Base-by-base conservation (phyloP, 35 echinoderm and acorn worm genomes). In the Apostichopus parvimensis region DNA sequence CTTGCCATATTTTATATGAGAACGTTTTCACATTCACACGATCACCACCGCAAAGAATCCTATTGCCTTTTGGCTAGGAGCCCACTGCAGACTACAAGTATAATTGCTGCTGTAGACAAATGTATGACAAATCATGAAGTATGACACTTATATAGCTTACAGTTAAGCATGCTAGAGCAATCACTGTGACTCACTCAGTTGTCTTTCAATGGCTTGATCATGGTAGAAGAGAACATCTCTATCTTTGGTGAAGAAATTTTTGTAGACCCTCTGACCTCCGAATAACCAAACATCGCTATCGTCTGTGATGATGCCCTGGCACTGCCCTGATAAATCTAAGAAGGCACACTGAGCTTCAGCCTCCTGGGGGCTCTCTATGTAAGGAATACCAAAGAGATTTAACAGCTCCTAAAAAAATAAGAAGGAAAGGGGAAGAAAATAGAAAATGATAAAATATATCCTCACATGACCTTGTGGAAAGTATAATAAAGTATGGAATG, bases 241-340 rank as follows among this genome's bases (percentile, higher is more conserved):
- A 11, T 91, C 90, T 72, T 96, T 96, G 57, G 86, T 93, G 85
- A 96, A 99, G 82, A 99, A 94, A 57, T 99, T 95, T 54, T 93
- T 99, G 92, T 94, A 99, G 81, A 99, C 95, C 4, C 55, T 90
- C 21, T 84, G 73, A 25, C 97, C 97, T 26, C 97, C 97, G 87
- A 99, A 99, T 54, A 99, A 70, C 97, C 97, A 99, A 87, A 99
- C 86, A 80, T 99, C 97, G 80, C 97, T 95, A 79, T 99, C 97
- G 86, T 99, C 97, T 0, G 95, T 99, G n/a, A 99, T 95, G 14
- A 94, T 93, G 59, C 97, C 97, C 25, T 94, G 5, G 25, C 93
- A 94, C 83, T 96, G 95, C 20, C 90, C 85, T 11, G 87, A 90
- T 59, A 92, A 18, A 70, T 99, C 97, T 26, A 99, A 79, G 57